phyloP scores from a whole-genome alignment of 1,140 invertebrate species.

The Colletes latitarsis region DNA sequence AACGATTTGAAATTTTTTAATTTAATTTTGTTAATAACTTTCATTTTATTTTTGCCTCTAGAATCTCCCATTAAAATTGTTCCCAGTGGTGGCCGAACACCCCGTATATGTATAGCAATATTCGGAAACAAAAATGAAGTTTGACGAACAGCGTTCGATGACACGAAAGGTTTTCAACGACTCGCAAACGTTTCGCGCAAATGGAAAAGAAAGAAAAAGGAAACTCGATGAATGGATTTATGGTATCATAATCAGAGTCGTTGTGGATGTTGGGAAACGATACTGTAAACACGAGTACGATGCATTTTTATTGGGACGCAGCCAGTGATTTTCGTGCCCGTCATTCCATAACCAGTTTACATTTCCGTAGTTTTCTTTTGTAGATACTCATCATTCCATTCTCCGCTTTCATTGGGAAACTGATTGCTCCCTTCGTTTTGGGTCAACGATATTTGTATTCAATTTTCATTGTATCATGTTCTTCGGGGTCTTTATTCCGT shows the following conservation, averaged over 20 bases:
- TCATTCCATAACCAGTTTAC: slow-evolving; percentile 34
- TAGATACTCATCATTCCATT: slow-evolving; percentile 27
- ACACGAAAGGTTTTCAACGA: too few species aligned
- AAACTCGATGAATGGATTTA: neutral
- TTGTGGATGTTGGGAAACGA: neutral
- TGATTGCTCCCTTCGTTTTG: slow-evolving; percentile 34
- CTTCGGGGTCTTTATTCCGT: slow-evolving; percentile 21
- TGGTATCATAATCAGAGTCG: slow-evolving; percentile 3
- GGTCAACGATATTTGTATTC: slow-evolving; percentile 51
- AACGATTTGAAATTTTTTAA: too few species aligned
- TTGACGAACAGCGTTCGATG: too few species aligned
- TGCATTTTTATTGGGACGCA: slow-evolving; percentile 35
- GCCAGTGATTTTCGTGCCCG: slow-evolving; percentile 32
- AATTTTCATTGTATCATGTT: slow-evolving; percentile 39
- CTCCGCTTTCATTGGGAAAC: slow-evolving; percentile 22
- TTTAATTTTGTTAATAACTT: too few species aligned
- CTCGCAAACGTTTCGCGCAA: neutral
- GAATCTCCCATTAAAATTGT: too few species aligned
- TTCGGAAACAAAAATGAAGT: too few species aligned
- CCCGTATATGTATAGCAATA: too few species aligned
- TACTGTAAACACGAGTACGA: neutral
- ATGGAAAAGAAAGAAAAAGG: neutral
- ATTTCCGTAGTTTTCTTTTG: slow-evolving; percentile 23
- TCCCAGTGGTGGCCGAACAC: too few species aligned
- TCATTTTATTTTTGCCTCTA: too few species aligned